Percentiles rank a stretch among this genome's conserved stretches.
Evolutionary conservation across 2,888 invertebrate species (phyloP).

Genomic region (Pasiphila rectangulata): DNA sequence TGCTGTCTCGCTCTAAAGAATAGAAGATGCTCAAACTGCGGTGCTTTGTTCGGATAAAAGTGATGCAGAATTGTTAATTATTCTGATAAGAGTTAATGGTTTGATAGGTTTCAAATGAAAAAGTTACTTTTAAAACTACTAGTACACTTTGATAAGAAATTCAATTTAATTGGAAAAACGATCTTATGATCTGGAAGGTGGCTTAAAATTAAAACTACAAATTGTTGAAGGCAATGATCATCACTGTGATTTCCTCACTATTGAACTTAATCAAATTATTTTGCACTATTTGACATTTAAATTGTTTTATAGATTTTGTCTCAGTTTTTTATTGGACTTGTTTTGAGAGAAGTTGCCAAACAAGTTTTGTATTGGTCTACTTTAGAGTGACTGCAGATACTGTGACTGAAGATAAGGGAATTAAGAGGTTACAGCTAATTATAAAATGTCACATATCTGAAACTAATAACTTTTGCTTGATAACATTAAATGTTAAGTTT

Average conservation of each 20-base stretch:
- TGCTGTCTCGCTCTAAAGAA: conserved; percentile 93
- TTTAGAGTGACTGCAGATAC: too few relatives aligned
- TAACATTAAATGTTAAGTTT: too few relatives aligned
- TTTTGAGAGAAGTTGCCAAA: background rate
- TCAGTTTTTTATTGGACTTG: background rate
- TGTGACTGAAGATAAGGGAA: too few relatives aligned
- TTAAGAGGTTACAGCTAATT: too few relatives aligned
- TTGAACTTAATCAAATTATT: background rate
- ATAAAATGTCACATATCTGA: too few relatives aligned
- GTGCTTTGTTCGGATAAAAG: conserved; percentile 86
- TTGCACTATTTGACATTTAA: background rate
- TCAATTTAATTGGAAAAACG: background rate
- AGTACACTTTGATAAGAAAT: too few relatives aligned
- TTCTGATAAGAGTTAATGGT: conserved; percentile 37
- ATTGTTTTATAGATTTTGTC: background rate
- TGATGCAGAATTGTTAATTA: conserved; percentile 30
- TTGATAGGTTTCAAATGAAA: conserved; percentile 37
- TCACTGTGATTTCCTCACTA: background rate
- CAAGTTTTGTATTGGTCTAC: too few relatives aligned
- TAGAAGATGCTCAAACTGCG: conserved; percentile 92
- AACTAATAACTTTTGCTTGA: too few relatives aligned
- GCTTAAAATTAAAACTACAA: background rate
- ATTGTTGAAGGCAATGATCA: background rate
- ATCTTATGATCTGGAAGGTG: conserved; percentile 8
- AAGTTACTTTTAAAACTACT: too few relatives aligned